These are phyloP conservation scores for Poecilia wingei DNA, from an alignment of 2,797 vertebrate genomes.

Conservation along the genomic window DNA sequence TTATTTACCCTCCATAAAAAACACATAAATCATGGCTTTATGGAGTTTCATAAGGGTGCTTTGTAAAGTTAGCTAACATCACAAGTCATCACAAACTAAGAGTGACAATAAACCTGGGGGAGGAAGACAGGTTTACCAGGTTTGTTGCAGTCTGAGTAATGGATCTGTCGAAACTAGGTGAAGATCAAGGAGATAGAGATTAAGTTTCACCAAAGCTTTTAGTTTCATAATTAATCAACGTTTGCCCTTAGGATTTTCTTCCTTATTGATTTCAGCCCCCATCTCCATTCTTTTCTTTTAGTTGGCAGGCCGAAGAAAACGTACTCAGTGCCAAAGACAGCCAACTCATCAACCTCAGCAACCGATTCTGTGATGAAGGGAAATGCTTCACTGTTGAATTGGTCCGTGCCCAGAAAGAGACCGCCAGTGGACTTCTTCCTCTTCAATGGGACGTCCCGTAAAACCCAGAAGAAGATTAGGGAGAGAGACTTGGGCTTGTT, in stretches of 20 bases:
- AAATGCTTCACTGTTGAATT: constrained; percentile 83
- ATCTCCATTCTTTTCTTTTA: constrained; percentile 60
- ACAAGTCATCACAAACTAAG: constrained; percentile 40
- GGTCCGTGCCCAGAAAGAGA: constrained; percentile 87
- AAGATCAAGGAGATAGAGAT: constrained; percentile 60
- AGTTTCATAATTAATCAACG: constrained; percentile 56
- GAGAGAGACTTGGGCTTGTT: constrained; percentile 87
- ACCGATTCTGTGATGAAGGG: constrained; percentile 70
- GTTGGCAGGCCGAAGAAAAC: constrained; percentile 86
- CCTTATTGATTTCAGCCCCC: constrained; percentile 44
- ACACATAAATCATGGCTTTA: constrained; percentile 54
- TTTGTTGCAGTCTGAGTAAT: constrained; percentile 60
- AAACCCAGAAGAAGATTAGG: constrained; percentile 78
- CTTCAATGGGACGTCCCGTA: constrained; percentile 88
- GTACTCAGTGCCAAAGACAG: constrained; percentile 80
- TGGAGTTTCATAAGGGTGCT: constrained; percentile 28
- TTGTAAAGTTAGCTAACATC: constrained; percentile 33
- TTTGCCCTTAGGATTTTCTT: constrained; percentile 32
- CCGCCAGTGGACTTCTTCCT: constrained; percentile 90
- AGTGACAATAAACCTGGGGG: constrained; percentile 30
- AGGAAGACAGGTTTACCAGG: constrained; percentile 63
- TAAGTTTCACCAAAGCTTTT: constrained; percentile 49
- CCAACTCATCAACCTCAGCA: constrained; percentile 36
- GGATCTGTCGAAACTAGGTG: constrained; percentile 50
- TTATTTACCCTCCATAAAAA: constrained; percentile 25